Conservation (phyloP, 1,140 invertebrate genomes). For the Aphidius gifuensis region DNA sequence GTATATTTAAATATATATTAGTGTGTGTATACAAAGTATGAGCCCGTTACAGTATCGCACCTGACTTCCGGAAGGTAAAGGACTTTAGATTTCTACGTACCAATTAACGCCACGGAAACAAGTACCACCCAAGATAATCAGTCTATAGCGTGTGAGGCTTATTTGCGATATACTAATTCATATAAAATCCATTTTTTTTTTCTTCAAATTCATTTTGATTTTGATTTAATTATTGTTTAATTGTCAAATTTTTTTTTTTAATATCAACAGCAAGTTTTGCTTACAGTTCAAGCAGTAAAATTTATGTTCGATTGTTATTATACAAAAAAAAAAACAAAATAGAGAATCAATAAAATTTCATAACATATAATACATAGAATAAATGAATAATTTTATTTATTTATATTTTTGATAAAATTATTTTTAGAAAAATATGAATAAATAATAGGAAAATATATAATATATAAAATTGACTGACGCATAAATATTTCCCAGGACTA, state of each 20-base stretch:
- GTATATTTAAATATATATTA: no score
- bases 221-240: neutral
- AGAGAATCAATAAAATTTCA: no score
- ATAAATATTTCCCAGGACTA: constrained; percentile 8
- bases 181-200: neutral
- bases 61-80: constrained; percentile 19
- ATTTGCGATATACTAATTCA: constrained; percentile 8
- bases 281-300: no score
- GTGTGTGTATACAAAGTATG: neutral
- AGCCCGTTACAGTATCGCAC: constrained; percentile 9
- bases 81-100: constrained; percentile 26
- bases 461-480: neutral
- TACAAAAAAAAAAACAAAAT: neutral
- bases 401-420: neutral
- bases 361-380: no score
- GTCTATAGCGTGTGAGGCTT: constrained; percentile 25
- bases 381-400: no score
- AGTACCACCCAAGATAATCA: constrained; percentile 29
- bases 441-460: neutral
- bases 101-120: constrained; percentile 29
- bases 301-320: constrained; percentile 1
- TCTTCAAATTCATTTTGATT: neutral
- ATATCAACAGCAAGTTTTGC: no score
- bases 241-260: neutral
- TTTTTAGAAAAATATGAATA: neutral